A percentile compares a stretch with the other conserved stretches of the same genome.
Conservation (phyloP, 2,797 vertebrate genomes). For the Iguana delicatissima region DNA sequence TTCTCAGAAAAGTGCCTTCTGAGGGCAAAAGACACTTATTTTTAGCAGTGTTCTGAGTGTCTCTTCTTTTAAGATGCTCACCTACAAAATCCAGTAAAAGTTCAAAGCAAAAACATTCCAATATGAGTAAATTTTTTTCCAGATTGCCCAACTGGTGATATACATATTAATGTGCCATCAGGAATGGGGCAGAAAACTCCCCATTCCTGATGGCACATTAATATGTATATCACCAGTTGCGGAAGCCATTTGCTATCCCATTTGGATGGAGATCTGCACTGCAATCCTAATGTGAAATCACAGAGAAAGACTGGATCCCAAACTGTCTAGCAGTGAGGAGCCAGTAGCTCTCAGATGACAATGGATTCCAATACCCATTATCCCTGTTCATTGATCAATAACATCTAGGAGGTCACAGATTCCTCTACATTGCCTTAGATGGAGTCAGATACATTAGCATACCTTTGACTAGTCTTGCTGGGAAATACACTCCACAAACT, state of each 20-base stretch:
- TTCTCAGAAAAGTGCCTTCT: not conserved
- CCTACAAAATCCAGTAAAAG: not conserved
- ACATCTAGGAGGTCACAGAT: not conserved
- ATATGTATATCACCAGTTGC: not conserved
- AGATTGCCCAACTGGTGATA: not conserved
- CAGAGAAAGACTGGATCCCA: not conserved
- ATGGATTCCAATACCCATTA: not conserved
- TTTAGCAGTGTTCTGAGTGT: not conserved
- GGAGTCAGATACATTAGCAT: not conserved
- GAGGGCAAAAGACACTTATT: not conserved
- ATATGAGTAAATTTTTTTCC: not conserved
- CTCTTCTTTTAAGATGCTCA: not conserved
- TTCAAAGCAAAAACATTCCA: not conserved
- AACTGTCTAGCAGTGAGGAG: not conserved
- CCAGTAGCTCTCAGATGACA: not conserved
- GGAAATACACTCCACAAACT: not conserved
- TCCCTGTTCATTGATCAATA: not conserved
- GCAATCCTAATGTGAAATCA: not conserved
- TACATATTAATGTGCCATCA: not conserved
- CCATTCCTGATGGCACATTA: not conserved
- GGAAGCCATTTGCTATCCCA: not conserved
- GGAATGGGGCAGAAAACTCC: not conserved
- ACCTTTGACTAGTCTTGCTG: not conserved
- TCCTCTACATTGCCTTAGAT: not conserved
- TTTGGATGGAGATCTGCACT: not conserved